Percentiles rank a stretch among this genome's conserved stretches.
phyloP scores from a whole-genome alignment of 2,888 invertebrate genomes.

The Piscicola geometra region DNA sequence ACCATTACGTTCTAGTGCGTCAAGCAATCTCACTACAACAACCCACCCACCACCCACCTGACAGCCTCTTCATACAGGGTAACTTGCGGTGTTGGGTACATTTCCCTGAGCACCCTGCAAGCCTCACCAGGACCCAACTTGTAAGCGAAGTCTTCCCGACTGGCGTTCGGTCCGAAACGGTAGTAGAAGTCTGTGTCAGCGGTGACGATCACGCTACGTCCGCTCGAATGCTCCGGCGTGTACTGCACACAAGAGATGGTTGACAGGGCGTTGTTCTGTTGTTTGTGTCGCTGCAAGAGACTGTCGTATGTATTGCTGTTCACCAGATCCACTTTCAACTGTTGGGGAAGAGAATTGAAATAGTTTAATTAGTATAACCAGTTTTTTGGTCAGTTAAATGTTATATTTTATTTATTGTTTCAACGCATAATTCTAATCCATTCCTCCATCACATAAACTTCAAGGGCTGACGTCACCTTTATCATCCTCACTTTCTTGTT shows the following conservation, averaged over 20 bases:
- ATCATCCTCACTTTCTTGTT: conserved; percentile 29
- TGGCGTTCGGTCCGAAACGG: conserved; percentile 20
- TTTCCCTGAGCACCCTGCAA: conserved; percentile 17
- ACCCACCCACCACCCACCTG: neutral
- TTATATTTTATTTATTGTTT: no score
- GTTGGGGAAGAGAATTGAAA: no score
- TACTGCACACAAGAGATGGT: neutral
- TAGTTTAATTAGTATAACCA: no score
- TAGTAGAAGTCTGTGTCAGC: conserved; percentile 23
- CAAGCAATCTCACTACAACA: neutral
- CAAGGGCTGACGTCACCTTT: no score
- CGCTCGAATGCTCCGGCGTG: neutral
- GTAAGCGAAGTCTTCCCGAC: neutral
- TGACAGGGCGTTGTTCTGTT: neutral
- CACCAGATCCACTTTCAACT: conserved; percentile 26
- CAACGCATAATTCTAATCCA: no score
- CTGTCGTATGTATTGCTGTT: conserved; percentile 21
- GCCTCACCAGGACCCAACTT: neutral
- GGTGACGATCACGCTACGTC: conserved; percentile 19
- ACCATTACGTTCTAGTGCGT: neutral
- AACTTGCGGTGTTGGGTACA: conserved; percentile 15
- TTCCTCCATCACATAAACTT: no score
- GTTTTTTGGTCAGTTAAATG: no score
- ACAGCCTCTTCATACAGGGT: conserved; percentile 29
- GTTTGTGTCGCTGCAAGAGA: neutral